Conservation (phyloP, 2,888 invertebrate species). For the Gymnocheta viridis region DNA sequence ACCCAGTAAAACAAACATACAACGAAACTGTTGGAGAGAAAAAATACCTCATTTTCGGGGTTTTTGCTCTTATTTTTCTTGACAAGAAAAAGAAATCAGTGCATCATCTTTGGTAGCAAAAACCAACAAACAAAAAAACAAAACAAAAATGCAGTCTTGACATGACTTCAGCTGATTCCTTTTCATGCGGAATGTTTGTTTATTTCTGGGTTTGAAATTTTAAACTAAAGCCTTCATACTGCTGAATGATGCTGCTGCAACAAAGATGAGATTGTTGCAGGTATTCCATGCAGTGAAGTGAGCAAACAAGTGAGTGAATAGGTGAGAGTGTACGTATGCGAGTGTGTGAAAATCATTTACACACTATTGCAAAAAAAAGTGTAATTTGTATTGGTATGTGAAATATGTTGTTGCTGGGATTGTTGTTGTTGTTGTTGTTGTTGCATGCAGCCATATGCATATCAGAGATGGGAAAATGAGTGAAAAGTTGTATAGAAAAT, state of each 20-base stretch:
- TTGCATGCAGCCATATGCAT: background rate
- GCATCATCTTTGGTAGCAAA: slow-evolving; percentile 72
- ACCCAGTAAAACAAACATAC: slow-evolving; percentile 26
- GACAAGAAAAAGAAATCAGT: slow-evolving; percentile 80
- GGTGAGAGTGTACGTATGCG: background rate
- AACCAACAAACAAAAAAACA: background rate
- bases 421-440: slow-evolving; percentile 30
- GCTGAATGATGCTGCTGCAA: background rate
- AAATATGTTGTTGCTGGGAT: slow-evolving; percentile 62
- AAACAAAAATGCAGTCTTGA: slow-evolving; percentile 57
- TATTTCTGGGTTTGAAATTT: slow-evolving; percentile 43
- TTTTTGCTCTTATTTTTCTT: slow-evolving; percentile 58
- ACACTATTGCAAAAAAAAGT: too few relatives aligned
- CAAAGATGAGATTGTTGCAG: slow-evolving; percentile 15
- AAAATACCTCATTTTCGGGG: background rate
- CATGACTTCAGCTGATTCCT: slow-evolving; percentile 53
- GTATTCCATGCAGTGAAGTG: slow-evolving; percentile 29
- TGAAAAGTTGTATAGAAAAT: background rate
- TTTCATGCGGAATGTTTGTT: slow-evolving; percentile 23
- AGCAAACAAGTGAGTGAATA: slow-evolving; percentile 46
- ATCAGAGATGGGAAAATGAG: slow-evolving; percentile 5
- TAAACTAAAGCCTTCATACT: slow-evolving; percentile 16
- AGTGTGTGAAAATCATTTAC: too few relatives aligned
- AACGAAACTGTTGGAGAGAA: slow-evolving; percentile 31
- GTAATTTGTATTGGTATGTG: too few relatives aligned